Percentiles rank a stretch among this genome's conserved stretches.
Conservation (phyloP, 1,140 invertebrate genomes). For the Scaptomyza hsui region DNA sequence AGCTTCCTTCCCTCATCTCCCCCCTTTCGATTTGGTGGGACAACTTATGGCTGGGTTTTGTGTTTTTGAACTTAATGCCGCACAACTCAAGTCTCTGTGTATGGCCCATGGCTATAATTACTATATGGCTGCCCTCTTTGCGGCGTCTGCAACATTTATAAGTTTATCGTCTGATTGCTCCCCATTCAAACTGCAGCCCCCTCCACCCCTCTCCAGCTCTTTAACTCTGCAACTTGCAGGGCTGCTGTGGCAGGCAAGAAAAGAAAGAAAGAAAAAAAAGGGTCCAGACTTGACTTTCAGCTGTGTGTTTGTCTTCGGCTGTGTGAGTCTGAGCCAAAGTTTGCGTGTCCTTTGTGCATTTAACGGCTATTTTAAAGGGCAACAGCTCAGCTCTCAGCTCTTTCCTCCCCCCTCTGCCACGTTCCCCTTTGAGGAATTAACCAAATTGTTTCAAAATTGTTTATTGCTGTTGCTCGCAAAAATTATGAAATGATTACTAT, state of each 20-base stretch:
- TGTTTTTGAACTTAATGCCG: conserved; percentile 42
- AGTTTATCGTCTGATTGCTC: conserved; percentile 79
- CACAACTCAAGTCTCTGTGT: conserved; percentile 40
- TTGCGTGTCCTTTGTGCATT: conserved; percentile 81
- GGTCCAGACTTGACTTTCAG: conserved; percentile 43
- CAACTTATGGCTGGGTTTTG: conserved; percentile 38
- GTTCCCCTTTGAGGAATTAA: conserved; percentile 55
- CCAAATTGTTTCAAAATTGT: conserved; percentile 79
- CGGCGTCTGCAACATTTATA: conserved; percentile 79
- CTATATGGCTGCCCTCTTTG: conserved; percentile 75
- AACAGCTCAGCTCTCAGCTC: neutral
- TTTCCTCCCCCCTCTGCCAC: neutral
- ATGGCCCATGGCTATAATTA: conserved; percentile 74
- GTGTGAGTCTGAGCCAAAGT: conserved; percentile 49
- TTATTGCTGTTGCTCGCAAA: conserved; percentile 46
- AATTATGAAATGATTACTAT: conserved; percentile 77
- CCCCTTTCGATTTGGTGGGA: conserved; percentile 1
- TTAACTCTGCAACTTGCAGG: conserved; percentile 16
- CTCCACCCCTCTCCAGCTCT: neutral
- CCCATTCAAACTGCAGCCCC: conserved; percentile 50
- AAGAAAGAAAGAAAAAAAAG: conserved; percentile 1
- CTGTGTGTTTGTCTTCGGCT: conserved; percentile 23
- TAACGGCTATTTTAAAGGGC: conserved; percentile 74
- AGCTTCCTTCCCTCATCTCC: neutral
- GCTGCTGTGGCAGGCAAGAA: conserved; percentile 35